phyloP scores from a whole-genome alignment of 2,888 invertebrate genomes.

The Harpagoxenus sublaevis region DNA sequence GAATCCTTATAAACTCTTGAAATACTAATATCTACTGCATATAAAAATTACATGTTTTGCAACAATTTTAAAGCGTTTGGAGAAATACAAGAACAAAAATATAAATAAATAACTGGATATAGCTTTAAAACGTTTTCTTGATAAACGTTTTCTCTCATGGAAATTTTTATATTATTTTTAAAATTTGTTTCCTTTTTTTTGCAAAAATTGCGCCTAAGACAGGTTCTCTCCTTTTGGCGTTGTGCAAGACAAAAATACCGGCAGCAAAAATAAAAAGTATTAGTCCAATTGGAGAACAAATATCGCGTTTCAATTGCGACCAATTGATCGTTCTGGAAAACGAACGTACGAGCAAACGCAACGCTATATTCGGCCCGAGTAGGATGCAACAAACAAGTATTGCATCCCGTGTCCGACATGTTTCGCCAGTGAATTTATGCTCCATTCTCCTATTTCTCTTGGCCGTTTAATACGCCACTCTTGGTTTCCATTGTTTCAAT shows the following conservation, averaged over 20 bases:
- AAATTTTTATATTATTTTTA: neutral
- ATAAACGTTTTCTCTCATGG: neutral
- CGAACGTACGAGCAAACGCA: constrained; percentile 51
- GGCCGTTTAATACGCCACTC: constrained; percentile 59
- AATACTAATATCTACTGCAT: neutral
- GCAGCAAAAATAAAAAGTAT: constrained; percentile 62
- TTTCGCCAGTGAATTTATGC: constrained; percentile 66
- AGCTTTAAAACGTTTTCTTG: neutral
- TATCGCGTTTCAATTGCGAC: constrained; percentile 71
- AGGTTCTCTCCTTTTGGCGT: neutral
- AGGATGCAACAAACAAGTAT: constrained; percentile 69
- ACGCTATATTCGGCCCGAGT: constrained; percentile 61
- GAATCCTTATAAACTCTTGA: neutral
- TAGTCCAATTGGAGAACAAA: constrained; percentile 68
- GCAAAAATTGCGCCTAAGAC: neutral
- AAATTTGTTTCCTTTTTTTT: neutral
- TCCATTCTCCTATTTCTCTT: constrained; percentile 41
- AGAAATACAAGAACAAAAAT: neutral
- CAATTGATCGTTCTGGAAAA: constrained; percentile 65
- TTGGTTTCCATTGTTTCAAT: constrained; percentile 60
- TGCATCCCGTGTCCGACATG: constrained; percentile 57
- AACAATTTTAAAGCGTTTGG: neutral
- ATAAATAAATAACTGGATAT: neutral
- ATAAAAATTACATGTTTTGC: neutral
- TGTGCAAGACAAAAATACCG: neutral